These are phyloP conservation scores for Campoletis sonorensis DNA, from an alignment of 1,140 invertebrate species.

Conservation along the genomic window DNA sequence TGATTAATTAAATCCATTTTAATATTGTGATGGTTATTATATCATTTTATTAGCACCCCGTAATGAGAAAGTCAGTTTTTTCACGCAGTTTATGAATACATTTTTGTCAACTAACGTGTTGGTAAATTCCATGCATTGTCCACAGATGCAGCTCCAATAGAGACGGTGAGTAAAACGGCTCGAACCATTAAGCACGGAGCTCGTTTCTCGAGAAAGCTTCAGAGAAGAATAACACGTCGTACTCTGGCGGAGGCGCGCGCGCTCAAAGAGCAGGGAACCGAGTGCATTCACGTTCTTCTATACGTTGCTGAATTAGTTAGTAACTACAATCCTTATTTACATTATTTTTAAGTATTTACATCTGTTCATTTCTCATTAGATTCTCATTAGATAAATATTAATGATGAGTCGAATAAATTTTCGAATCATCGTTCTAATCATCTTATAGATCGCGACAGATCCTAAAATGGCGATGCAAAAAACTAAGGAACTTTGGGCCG, in stretches of 20 bases:
- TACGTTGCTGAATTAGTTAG: constrained; percentile 86
- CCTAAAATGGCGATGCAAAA: constrained; percentile 85
- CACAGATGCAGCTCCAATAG: constrained; percentile 56
- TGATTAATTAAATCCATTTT: too few species aligned
- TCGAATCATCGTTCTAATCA: background rate
- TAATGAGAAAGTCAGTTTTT: too few species aligned
- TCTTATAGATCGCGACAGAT: constrained; percentile 83
- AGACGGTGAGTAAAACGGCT: constrained; percentile 77
- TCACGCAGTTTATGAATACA: too few species aligned
- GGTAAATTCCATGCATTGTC: constrained; percentile 16
- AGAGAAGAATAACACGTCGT: constrained; percentile 83
- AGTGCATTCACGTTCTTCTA: constrained; percentile 85
- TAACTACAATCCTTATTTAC: too few species aligned
- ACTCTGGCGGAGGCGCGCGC: constrained; percentile 86
- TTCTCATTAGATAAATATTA: background rate
- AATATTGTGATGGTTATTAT: too few species aligned
- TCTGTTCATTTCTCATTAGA: too few species aligned
- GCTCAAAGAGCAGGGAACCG: constrained; percentile 85
- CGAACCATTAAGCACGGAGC: constrained; percentile 87
- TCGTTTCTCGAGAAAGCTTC: constrained; percentile 82
- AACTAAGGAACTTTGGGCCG: constrained; percentile 83
- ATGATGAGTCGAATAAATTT: background rate
- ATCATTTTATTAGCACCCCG: too few species aligned
- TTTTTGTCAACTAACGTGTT: too few species aligned
- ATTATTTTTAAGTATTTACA: too few species aligned